These are phyloP conservation scores for Leucozona laternaria DNA, from an alignment of 2,888 invertebrate genomes.

Conservation along the genomic window DNA sequence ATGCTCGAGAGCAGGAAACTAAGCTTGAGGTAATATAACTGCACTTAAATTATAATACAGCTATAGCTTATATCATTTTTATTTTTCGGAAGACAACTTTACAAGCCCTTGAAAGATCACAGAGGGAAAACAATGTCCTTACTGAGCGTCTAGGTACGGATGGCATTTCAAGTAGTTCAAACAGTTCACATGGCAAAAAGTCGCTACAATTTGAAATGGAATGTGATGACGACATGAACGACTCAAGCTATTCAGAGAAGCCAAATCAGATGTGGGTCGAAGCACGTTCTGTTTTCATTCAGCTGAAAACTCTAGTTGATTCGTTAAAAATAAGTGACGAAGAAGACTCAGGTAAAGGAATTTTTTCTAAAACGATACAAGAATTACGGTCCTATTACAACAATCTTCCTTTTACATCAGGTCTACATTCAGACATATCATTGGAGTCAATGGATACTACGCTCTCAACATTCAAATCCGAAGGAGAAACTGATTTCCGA, in stretches of 20 bases:
- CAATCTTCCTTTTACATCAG: constrained; percentile 81
- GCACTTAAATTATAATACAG: not conserved
- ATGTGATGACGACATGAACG: constrained; percentile 88
- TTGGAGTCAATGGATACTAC: constrained; percentile 86
- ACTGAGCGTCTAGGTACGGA: constrained; percentile 88
- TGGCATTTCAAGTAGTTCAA: constrained; percentile 78
- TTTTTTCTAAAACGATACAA: not conserved
- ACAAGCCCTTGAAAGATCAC: constrained; percentile 89
- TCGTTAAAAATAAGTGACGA: constrained; percentile 91
- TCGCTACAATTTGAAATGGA: constrained; percentile 97
- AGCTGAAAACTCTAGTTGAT: constrained; percentile 89
- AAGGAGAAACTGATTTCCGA: constrained; percentile 85
- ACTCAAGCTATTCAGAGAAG: constrained; percentile 84
- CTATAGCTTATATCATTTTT: constrained; percentile 16
- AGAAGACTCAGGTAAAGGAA: constrained; percentile 87
- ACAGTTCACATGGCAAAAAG: constrained; percentile 82
- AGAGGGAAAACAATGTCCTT: constrained; percentile 89
- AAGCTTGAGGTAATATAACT: constrained; percentile 81
- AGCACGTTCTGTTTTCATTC: constrained; percentile 89
- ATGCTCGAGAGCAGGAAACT: constrained; percentile 91
- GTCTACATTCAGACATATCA: constrained; percentile 89
- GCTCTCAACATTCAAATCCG: constrained; percentile 80
- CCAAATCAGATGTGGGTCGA: constrained; percentile 86
- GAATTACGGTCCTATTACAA: not conserved
- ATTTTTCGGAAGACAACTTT: constrained; percentile 85